Conservation (phyloP, 2,888 invertebrate species). For the Anthoptus insignis region DNA sequence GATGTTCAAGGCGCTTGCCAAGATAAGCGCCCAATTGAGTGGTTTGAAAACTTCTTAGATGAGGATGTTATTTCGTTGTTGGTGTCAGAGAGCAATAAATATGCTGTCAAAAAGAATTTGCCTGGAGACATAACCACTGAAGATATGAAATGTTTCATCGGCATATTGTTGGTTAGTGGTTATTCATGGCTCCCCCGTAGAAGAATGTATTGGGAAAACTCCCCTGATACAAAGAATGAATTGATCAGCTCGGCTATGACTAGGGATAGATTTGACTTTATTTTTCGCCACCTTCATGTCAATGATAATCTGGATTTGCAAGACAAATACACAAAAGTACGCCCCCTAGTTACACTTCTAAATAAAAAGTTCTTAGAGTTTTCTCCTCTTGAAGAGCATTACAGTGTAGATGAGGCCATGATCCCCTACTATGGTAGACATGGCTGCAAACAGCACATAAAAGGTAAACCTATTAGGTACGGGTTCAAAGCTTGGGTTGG, state of each 20-base stretch:
- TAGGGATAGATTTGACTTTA: constrained; percentile 52
- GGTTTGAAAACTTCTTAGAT: constrained; percentile 49
- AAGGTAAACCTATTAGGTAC: too few relatives aligned
- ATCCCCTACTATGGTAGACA: too few relatives aligned
- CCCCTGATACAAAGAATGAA: constrained; percentile 52
- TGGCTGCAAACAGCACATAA: too few relatives aligned
- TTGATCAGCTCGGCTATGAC: constrained; percentile 49
- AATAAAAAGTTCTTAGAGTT: constrained; percentile 50
- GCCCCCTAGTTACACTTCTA: constrained; percentile 44
- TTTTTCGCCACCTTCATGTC: constrained; percentile 53
- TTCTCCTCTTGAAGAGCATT: constrained; percentile 52
- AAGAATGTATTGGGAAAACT: constrained; percentile 53
- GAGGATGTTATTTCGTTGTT: constrained; percentile 50
- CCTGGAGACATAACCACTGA: constrained; percentile 50
- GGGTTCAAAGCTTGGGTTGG: too few relatives aligned
- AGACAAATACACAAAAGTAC: constrained; percentile 53
- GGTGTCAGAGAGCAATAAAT: constrained; percentile 49
- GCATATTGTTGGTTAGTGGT: constrained; percentile 51
- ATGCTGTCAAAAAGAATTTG: constrained; percentile 50
- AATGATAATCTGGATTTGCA: constrained; percentile 42
- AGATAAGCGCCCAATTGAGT: constrained; percentile 48
- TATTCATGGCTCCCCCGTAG: constrained; percentile 50
- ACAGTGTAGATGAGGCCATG: constrained; percentile 59
- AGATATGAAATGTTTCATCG: constrained; percentile 51
- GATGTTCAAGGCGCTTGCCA: constrained; percentile 47